Conservation (phyloP, 2,797 vertebrate species). For the Gambusia yucatana region DNA sequence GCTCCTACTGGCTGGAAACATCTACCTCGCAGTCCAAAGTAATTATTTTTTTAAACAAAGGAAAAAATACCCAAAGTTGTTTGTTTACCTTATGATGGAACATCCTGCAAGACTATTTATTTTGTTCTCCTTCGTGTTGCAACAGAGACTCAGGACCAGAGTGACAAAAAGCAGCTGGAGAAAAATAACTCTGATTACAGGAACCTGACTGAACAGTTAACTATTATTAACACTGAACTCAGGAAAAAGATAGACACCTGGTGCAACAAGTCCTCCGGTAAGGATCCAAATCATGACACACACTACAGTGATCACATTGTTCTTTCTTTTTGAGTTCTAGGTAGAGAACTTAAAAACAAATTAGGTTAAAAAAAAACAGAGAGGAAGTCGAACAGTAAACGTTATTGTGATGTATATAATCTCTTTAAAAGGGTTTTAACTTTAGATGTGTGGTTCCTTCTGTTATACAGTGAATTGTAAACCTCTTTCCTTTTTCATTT, state of each 20-base stretch:
- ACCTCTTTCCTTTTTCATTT: not conserved
- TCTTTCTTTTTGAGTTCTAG: not conserved
- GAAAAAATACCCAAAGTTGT: not conserved
- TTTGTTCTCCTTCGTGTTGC: not conserved
- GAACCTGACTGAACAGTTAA: not conserved
- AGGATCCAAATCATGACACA: not conserved
- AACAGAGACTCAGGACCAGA: constrained; percentile 25
- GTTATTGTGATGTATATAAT: not conserved
- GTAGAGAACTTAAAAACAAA: too few species aligned
- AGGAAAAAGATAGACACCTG: not conserved
- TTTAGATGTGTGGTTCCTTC: not conserved
- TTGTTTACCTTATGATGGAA: not conserved
- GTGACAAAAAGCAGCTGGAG: not conserved
- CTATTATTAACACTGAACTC: not conserved
- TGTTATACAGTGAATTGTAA: not conserved
- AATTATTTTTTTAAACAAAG: constrained; percentile 5
- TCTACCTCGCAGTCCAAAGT: constrained; percentile 47
- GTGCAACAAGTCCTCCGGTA: not conserved
- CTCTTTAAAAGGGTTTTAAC: not conserved
- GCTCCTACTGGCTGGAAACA: constrained; percentile 48
- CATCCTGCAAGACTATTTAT: not conserved
- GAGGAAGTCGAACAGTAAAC: not conserved
- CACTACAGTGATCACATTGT: not conserved
- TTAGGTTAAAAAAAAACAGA: not conserved
- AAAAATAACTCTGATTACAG: not conserved